Evolutionary conservation across 2,888 invertebrate genomes (phyloP).

Genomic region (Tipula lateralis): DNA sequence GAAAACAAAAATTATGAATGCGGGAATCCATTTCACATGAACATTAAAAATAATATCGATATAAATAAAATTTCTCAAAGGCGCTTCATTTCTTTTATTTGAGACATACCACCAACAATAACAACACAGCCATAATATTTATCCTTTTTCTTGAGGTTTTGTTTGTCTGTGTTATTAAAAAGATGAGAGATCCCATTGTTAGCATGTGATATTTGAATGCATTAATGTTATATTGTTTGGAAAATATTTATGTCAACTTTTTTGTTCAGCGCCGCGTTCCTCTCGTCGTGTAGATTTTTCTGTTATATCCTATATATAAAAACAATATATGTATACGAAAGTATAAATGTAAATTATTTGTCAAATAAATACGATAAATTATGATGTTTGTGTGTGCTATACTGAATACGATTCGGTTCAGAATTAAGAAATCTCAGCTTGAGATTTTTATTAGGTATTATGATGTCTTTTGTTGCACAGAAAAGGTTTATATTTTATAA

Average conservation of each 20-base stretch:
- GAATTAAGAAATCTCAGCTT: slow-evolving; percentile 5
- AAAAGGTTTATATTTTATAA: not conserved
- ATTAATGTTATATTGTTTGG: slow-evolving; percentile 1
- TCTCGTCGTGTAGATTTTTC: not conserved
- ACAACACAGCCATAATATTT: not conserved
- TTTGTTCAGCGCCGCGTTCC: not conserved
- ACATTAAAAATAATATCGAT: slow-evolving; percentile 19
- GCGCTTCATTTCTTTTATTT: not conserved
- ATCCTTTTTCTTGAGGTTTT: not conserved
- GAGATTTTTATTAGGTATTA: not conserved
- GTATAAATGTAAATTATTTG: not conserved
- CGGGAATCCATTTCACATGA: not conserved
- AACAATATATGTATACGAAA: not conserved
- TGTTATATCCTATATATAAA: not conserved
- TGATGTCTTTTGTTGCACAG: not conserved
- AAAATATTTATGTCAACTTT: not conserved
- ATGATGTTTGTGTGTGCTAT: not conserved
- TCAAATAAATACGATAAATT: slow-evolving; percentile 11
- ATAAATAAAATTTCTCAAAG: not conserved
- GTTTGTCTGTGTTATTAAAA: not conserved
- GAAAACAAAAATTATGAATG: not conserved
- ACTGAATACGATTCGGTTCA: not conserved
- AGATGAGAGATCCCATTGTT: not conserved
- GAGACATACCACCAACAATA: not conserved
- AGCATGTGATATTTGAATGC: not conserved